Evolutionary conservation across 2,113 vertebrate genomes (phyloP).

Genomic region (Ailuropoda melanoleuca): DNA sequence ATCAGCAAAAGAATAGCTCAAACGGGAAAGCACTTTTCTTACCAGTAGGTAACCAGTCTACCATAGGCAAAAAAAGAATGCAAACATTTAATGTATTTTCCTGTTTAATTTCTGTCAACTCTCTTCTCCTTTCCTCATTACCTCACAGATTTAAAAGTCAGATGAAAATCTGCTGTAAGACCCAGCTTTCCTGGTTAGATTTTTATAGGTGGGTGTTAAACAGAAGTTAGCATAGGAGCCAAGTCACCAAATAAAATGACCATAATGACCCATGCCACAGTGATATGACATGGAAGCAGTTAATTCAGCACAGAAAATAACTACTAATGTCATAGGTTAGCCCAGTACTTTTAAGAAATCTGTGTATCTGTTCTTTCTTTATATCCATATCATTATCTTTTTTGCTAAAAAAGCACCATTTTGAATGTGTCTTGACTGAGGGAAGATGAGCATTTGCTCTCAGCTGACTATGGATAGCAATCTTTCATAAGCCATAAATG

Average conservation of each 20-base stretch:
- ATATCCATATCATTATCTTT: not conserved
- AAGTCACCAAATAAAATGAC: conserved; percentile 5
- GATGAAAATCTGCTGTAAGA: not conserved
- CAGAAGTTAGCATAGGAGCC: not conserved
- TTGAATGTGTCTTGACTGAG: not conserved
- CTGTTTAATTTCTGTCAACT: not conserved
- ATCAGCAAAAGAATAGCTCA: not conserved
- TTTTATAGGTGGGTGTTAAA: not conserved
- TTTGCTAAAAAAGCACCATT: not conserved
- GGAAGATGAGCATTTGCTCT: conserved; percentile 30
- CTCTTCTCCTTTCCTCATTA: not conserved
- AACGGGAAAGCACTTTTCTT: not conserved
- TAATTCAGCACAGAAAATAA: not conserved
- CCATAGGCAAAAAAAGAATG: not conserved
- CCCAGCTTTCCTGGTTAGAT: not conserved
- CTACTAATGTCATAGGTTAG: not conserved
- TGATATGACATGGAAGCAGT: not conserved
- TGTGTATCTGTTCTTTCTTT: not conserved
- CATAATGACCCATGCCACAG: not conserved
- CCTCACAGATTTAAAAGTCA: not conserved
- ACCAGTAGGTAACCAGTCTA: not conserved
- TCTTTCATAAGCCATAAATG: conserved; percentile 21
- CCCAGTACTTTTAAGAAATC: not conserved
- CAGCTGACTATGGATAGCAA: not conserved
- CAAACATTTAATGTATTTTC: not conserved